phyloP scores from a whole-genome alignment of 2,888 invertebrate species.

The Diarsia brunnea region DNA sequence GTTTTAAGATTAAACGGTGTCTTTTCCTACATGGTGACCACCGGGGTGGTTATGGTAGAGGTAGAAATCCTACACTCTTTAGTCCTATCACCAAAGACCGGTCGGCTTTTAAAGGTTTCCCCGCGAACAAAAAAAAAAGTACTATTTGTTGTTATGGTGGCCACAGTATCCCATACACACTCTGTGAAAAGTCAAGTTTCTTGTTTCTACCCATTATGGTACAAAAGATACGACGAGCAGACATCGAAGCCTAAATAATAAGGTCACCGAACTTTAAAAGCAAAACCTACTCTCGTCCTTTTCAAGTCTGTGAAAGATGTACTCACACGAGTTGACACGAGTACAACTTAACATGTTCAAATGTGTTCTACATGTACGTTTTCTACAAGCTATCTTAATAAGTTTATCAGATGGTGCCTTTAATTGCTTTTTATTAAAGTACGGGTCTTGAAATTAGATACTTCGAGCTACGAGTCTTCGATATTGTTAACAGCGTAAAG shows the following conservation, averaged over 20 bases:
- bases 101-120: too few species aligned
- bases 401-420: not conserved
- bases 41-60: too few species aligned
- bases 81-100: too few species aligned
- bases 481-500: conserved; percentile 17
- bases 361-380: not conserved
- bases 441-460: conserved; percentile 11
- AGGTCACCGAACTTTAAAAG: not conserved
- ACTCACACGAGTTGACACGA: not conserved
- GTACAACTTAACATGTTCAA: not conserved
- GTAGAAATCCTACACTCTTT: too few species aligned
- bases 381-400: not conserved
- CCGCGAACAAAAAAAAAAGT: too few species aligned
- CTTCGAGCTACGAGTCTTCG: not conserved
- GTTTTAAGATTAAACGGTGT: too few species aligned
- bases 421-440: conserved; percentile 12
- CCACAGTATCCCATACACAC: not conserved
- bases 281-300: not conserved
- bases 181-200: not conserved
- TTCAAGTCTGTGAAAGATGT: not conserved
- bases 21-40: too few species aligned
- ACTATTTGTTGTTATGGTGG: not conserved
- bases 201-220: not conserved
- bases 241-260: not conserved
- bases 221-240: not conserved